Conservation (phyloP, 2,113 vertebrate species). For the Notothenia coriiceps region DNA sequence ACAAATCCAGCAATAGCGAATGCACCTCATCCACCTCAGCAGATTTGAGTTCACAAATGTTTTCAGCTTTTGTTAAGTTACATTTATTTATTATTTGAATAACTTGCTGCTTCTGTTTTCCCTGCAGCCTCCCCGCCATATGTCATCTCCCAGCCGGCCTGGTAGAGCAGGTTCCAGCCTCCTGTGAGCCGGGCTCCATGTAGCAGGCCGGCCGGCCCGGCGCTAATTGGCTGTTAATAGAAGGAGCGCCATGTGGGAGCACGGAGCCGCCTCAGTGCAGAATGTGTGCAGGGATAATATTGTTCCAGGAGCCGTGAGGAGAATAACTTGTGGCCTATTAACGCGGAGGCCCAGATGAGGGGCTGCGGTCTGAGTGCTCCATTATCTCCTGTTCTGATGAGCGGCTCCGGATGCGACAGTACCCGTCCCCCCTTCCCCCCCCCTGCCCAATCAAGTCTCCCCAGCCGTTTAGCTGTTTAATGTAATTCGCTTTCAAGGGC, state of each 20-base stretch:
- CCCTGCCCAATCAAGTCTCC: slow-evolving; percentile 70
- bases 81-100: not conserved
- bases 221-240: slow-evolving; percentile 85
- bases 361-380: slow-evolving; percentile 89
- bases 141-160: slow-evolving; percentile 32
- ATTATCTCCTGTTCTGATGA: slow-evolving; percentile 92
- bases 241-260: slow-evolving; percentile 83
- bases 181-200: slow-evolving; percentile 57
- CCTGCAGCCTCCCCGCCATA: not conserved
- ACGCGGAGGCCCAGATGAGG: slow-evolving; percentile 74
- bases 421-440: slow-evolving; percentile 5
- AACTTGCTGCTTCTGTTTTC: not conserved
- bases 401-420: slow-evolving; percentile 85
- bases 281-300: slow-evolving; percentile 85
- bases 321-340: slow-evolving; percentile 91
- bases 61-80: not conserved
- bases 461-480: slow-evolving; percentile 93
- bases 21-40: not conserved
- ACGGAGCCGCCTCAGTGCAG: slow-evolving; percentile 80
- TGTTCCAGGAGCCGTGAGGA: slow-evolving; percentile 90
- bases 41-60: no score
- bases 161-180: slow-evolving; percentile 53
- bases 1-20: not conserved
- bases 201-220: slow-evolving; percentile 64
- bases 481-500: slow-evolving; percentile 94